These are phyloP conservation scores for Galeruca laticollis DNA, from an alignment of 2,888 invertebrate genomes.

Conservation along the genomic window DNA sequence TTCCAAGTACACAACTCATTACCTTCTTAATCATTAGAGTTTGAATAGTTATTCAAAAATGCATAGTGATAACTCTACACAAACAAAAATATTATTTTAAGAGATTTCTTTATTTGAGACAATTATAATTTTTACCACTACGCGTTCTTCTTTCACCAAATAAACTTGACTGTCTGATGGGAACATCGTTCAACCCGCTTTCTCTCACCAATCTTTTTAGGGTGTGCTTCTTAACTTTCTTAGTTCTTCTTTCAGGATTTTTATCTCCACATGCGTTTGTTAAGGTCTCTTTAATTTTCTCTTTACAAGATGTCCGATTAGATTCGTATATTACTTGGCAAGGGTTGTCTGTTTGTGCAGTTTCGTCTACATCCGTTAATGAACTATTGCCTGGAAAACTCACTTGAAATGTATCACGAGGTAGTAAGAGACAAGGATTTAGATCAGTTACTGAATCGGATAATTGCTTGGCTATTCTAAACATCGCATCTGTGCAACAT, in stretches of 20 bases:
- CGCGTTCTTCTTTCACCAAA: constrained; percentile 4
- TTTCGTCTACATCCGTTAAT: background rate
- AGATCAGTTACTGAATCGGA: constrained; percentile 44
- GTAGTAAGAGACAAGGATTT: constrained; percentile 39
- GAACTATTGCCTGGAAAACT: constrained; percentile 29
- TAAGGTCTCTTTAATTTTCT: background rate
- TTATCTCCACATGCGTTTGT: background rate
- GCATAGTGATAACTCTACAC: background rate
- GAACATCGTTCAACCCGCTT: background rate
- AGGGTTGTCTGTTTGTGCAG: background rate
- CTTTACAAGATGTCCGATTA: background rate
- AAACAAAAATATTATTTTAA: background rate
- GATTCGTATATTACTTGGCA: background rate
- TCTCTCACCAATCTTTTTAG: background rate
- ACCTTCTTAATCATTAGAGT: too few species aligned
- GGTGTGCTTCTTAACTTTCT: background rate
- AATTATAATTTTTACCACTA: constrained; percentile 22
- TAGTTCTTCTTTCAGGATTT: background rate
- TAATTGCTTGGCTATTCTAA: constrained; percentile 45
- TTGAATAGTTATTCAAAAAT: too few species aligned
- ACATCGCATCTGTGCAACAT: constrained; percentile 49
- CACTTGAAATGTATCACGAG: constrained; percentile 43
- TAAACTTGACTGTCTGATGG: background rate
- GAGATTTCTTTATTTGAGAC: background rate
- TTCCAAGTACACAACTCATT: too few species aligned